Conservation (phyloP, 2,113 vertebrate genomes). For the Pelodiscus sinensis region DNA sequence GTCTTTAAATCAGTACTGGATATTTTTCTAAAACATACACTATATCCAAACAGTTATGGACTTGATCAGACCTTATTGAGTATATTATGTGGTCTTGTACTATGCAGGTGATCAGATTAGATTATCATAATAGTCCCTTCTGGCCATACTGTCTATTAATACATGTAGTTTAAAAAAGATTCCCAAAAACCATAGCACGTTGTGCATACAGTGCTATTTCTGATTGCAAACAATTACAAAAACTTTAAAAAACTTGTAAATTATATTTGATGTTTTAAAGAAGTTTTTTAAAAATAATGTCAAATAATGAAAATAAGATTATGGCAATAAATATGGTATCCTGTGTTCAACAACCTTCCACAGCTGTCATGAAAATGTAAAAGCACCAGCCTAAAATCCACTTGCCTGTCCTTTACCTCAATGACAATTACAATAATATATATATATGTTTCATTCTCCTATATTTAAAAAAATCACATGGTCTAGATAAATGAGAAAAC, state of each 20-base stretch:
- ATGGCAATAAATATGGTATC: neutral
- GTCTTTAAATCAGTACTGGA: neutral
- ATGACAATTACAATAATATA: neutral
- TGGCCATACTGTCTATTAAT: neutral
- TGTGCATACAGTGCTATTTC: neutral
- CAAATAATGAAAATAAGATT: neutral
- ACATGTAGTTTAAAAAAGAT: neutral
- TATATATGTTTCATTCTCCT: neutral
- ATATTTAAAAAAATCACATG: neutral
- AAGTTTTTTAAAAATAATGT: neutral
- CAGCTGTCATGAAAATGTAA: neutral
- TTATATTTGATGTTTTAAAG: neutral
- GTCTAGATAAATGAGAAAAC: neutral
- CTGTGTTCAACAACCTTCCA: neutral
- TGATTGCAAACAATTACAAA: fast-evolving
- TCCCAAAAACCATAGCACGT: neutral
- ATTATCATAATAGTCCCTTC: neutral
- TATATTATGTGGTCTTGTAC: neutral
- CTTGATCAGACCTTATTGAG: neutral
- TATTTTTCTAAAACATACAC: neutral
- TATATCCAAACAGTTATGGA: neutral
- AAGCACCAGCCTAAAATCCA: neutral
- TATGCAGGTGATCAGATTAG: neutral
- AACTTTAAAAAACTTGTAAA: neutral
- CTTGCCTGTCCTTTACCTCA: neutral